A percentile compares a stretch with the other conserved stretches of the same genome.
phyloP scores from a whole-genome alignment of 2,888 invertebrate genomes.

The Miltochrista miniata region DNA sequence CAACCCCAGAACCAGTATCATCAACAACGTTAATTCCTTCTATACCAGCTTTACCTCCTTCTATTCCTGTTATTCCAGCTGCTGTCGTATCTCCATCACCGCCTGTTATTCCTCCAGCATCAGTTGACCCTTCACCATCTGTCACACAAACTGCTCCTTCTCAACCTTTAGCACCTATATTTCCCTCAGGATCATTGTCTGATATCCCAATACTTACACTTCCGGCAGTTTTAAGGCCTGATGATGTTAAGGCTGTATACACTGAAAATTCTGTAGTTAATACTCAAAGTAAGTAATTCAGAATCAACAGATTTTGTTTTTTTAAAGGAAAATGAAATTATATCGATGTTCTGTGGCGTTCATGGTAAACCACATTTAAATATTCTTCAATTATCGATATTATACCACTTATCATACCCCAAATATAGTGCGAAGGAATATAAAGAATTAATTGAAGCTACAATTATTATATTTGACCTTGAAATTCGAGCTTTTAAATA shows the following conservation, averaged over 20 bases:
- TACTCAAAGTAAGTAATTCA: slow-evolving; percentile 53
- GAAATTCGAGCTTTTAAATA: background rate
- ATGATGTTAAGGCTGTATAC: slow-evolving; percentile 31
- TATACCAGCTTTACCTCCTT: background rate
- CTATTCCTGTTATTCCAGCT: slow-evolving; percentile 9
- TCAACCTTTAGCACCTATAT: background rate
- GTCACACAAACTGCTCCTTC: slow-evolving; percentile 5
- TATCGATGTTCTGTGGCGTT: too few relatives aligned
- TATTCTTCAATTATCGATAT: too few relatives aligned
- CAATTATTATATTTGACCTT: background rate
- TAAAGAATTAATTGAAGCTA: background rate
- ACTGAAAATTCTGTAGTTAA: slow-evolving; percentile 51
- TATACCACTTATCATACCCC: too few relatives aligned
- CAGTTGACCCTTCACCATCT: slow-evolving; percentile 14
- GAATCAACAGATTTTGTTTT: too few relatives aligned
- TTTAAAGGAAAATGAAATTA: too few relatives aligned
- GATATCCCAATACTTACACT: slow-evolving; percentile 7
- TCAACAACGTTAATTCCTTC: background rate
- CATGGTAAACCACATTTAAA: too few relatives aligned
- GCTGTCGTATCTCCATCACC: slow-evolving; percentile 7
- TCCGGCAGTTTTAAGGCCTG: slow-evolving; percentile 17
- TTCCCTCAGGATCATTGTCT: slow-evolving; percentile 13
- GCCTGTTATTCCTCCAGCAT: slow-evolving; percentile 13
- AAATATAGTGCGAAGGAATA: background rate
- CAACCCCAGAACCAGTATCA: background rate